Percentiles rank a stretch among this genome's conserved stretches.
phyloP scores from a whole-genome alignment of 2,797 vertebrate genomes.

The Girardinus metallicus region DNA sequence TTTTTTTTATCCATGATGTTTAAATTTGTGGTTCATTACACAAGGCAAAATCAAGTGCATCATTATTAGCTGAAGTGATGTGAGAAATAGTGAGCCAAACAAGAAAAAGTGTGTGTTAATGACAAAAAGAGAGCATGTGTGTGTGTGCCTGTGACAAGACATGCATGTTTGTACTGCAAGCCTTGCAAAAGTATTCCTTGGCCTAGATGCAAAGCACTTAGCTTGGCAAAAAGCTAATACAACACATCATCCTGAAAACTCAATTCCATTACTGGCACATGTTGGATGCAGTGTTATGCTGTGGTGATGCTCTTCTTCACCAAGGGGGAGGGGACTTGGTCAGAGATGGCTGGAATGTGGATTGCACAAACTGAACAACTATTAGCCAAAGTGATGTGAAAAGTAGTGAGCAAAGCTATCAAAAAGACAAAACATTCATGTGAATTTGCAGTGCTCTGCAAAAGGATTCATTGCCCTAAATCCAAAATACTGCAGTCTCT shows the following conservation, averaged over 20 bases:
- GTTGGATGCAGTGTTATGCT: not conserved
- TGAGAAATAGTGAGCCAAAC: slow-evolving; percentile 29
- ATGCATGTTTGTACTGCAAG: not conserved
- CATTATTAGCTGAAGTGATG: slow-evolving; percentile 14
- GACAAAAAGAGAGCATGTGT: slow-evolving; percentile 6
- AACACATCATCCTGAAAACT: not conserved
- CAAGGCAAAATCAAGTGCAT: slow-evolving; percentile 17
- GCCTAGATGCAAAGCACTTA: not conserved
- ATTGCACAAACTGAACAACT: not conserved
- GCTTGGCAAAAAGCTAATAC: not conserved
- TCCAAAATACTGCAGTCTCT: not conserved
- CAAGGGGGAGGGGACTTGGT: not conserved
- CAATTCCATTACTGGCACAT: not conserved
- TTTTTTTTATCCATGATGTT: slow-evolving; percentile 33
- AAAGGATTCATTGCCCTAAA: not conserved
- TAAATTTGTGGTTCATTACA: slow-evolving; percentile 27
- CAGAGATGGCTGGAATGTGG: not conserved
- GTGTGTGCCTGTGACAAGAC: not conserved
- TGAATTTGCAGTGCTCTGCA: not conserved
- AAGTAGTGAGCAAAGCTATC: not conserved
- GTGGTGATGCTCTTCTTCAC: not conserved
- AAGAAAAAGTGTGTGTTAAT: slow-evolving; percentile 18
- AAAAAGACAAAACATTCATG: not conserved
- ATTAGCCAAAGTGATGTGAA: not conserved
- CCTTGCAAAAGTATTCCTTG: not conserved